These are phyloP conservation scores for Hypsibius dujardini DNA, from an alignment of 1,140 invertebrate genomes.

Conservation along the genomic window DNA sequence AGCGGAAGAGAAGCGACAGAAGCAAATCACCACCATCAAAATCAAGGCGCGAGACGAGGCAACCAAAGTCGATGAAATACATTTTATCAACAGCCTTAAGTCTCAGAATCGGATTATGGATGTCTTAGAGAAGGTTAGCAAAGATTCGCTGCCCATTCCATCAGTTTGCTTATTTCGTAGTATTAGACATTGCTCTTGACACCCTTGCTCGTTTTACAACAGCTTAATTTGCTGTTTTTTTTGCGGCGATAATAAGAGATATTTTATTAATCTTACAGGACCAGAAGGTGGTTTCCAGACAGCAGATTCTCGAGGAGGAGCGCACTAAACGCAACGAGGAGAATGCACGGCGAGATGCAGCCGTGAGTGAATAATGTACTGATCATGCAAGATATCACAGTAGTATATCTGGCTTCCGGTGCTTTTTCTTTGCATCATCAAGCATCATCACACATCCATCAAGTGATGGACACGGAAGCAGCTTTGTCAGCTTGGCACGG, in stretches of 20 bases:
- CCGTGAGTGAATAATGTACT: not conserved
- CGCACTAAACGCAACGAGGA: not conserved
- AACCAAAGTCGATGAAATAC: slow-evolving; percentile 82
- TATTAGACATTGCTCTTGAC: not conserved
- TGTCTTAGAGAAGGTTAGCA: slow-evolving; percentile 32
- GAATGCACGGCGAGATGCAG: not conserved
- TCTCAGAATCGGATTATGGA: slow-evolving; percentile 84
- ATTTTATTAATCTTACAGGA: not conserved
- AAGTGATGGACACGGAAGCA: too few species aligned
- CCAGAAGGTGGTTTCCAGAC: slow-evolving; percentile 8
- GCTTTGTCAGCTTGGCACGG: too few species aligned
- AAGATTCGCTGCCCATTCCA: not conserved
- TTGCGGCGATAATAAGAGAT: not conserved
- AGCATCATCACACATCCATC: too few species aligned
- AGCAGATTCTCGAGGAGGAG: slow-evolving; percentile 9
- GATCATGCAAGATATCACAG: too few species aligned
- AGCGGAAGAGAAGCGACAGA: slow-evolving; percentile 73
- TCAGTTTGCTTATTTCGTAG: not conserved
- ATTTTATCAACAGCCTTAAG: slow-evolving; percentile 88
- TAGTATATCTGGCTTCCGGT: too few species aligned
- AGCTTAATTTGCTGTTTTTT: not conserved
- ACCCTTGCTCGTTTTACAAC: not conserved
- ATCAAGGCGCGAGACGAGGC: slow-evolving; percentile 92
- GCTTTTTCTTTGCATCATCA: too few species aligned
- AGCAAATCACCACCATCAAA: slow-evolving; percentile 58